Evolutionary conservation across 2,888 invertebrate species (phyloP).

Genomic region (Agrilus cyanescens): DNA sequence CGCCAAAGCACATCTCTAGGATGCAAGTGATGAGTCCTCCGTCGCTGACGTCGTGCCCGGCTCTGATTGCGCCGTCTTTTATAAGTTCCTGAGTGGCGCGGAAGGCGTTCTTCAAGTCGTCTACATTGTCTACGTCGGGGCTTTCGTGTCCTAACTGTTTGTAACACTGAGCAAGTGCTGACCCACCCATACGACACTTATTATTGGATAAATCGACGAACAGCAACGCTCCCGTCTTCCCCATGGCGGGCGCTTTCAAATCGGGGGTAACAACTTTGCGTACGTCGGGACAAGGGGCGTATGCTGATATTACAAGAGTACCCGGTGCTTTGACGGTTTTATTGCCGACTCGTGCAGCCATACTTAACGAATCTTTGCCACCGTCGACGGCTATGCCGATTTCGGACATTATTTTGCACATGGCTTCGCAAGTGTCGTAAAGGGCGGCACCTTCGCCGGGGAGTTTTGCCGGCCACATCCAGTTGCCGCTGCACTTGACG

Average conservation of each 20-base stretch:
- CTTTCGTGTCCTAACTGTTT: slow-evolving; percentile 62
- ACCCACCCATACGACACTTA: slow-evolving; percentile 75
- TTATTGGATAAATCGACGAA: slow-evolving; percentile 68
- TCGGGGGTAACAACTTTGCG: slow-evolving; percentile 82
- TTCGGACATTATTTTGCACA: slow-evolving; percentile 72
- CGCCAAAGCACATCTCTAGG: slow-evolving; percentile 94
- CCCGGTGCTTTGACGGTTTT: slow-evolving; percentile 68
- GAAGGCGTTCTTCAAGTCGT: slow-evolving; percentile 62
- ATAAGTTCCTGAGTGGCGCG: slow-evolving; percentile 74
- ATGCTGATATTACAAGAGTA: slow-evolving; percentile 89
- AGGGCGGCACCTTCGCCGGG: slow-evolving; percentile 85
- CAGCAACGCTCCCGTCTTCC: slow-evolving; percentile 53
- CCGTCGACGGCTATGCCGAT: slow-evolving; percentile 83
- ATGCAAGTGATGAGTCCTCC: slow-evolving; percentile 85
- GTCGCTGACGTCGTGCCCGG: slow-evolving; percentile 95
- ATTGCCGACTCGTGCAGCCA: slow-evolving; percentile 78
- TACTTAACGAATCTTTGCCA: slow-evolving; percentile 94
- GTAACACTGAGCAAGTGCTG: slow-evolving; percentile 85
- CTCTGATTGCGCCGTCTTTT: slow-evolving; percentile 53
- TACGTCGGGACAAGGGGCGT: slow-evolving; percentile 90
- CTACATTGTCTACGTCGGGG: slow-evolving; percentile 69
- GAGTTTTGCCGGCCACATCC: slow-evolving; percentile 99
- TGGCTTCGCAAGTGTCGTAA: slow-evolving; percentile 75
- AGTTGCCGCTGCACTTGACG: slow-evolving; percentile 97
- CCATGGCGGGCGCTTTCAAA: slow-evolving; percentile 54